A percentile compares a stretch with the other conserved stretches of the same genome.
These are phyloP conservation scores for Ceyx erithaca DNA, from an alignment of 2,797 vertebrate species.

Conservation along the genomic window DNA sequence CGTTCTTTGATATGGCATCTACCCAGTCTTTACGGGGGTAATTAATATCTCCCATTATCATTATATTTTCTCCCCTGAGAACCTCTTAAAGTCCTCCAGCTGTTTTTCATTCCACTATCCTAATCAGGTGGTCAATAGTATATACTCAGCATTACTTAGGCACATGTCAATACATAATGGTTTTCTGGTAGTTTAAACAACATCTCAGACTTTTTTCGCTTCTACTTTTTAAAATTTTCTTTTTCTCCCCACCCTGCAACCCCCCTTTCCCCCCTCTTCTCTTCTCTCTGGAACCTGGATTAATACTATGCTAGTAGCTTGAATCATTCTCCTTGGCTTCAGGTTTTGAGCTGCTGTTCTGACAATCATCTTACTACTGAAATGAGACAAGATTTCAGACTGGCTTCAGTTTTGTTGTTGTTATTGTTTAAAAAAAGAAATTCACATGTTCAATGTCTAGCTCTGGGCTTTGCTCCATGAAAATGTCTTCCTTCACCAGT, in stretches of 20 bases:
- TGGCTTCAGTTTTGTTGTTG: not conserved
- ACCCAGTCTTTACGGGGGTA: not conserved
- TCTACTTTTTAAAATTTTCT: rapidly evolving
- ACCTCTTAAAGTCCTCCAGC: conserved; percentile 1
- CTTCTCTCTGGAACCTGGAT: not conserved
- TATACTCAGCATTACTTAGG: not conserved
- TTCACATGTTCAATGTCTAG: not conserved
- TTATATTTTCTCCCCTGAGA: not conserved
- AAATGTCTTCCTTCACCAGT: not conserved
- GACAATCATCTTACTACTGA: not conserved
- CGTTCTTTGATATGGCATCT: not conserved
- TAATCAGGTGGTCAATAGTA: not conserved
- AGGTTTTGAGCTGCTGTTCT: not conserved
- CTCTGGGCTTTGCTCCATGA: not conserved
- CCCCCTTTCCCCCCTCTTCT: too few relatives aligned
- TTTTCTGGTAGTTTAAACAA: not conserved
- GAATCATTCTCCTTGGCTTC: not conserved
- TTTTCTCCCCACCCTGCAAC: too few relatives aligned
- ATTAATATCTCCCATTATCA: conserved; percentile 13
- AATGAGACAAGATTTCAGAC: not conserved
- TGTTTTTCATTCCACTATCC: not conserved
- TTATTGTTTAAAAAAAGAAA: not conserved
- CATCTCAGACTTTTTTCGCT: not conserved
- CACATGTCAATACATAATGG: not conserved
- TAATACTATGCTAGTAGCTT: not conserved